Conservation (phyloP, 2,113 vertebrate species). For the Polypterus senegalus region DNA sequence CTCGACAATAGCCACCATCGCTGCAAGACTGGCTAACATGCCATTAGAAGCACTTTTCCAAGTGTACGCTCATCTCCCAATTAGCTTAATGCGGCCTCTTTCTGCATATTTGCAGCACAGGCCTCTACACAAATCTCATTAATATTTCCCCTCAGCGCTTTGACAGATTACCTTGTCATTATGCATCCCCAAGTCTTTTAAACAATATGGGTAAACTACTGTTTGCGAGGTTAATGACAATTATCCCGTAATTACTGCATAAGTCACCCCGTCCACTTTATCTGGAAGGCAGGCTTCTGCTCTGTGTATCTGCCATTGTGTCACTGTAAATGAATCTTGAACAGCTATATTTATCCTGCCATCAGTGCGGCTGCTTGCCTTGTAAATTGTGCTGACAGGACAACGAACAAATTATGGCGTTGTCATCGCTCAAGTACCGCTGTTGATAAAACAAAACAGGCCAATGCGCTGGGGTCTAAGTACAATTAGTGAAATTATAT, state of each 20-base stretch:
- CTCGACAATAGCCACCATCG: constrained; percentile 79
- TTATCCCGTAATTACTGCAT: constrained; percentile 98
- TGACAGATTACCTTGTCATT: constrained; percentile 99
- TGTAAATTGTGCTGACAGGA: constrained; percentile 79
- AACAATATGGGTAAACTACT: constrained; percentile 98
- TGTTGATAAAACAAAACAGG: constrained; percentile 66
- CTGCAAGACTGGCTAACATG: constrained; percentile 90
- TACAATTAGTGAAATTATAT: constrained; percentile 58
- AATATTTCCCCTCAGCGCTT: constrained; percentile 83
- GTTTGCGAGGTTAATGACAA: constrained; percentile 99
- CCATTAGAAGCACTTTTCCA: constrained; percentile 99
- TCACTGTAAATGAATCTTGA: constrained; percentile 79
- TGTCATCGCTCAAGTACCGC: constrained; percentile 67
- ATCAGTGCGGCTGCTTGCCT: constrained; percentile 42
- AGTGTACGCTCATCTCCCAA: constrained; percentile 97
- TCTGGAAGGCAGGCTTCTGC: constrained; percentile 77
- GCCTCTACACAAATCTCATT: constrained; percentile 79
- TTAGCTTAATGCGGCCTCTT: constrained; percentile 97
- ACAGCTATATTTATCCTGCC: constrained; percentile 71
- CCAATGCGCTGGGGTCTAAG: constrained; percentile 45
- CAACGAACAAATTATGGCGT: constrained; percentile 72
- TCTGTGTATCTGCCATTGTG: constrained; percentile 71
- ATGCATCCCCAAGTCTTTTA: constrained; percentile 94
- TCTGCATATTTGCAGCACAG: constrained; percentile 89
- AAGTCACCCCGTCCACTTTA: constrained; percentile 84